Conservation (phyloP, 2,888 invertebrate genomes). For the Drosophila incognita region DNA sequence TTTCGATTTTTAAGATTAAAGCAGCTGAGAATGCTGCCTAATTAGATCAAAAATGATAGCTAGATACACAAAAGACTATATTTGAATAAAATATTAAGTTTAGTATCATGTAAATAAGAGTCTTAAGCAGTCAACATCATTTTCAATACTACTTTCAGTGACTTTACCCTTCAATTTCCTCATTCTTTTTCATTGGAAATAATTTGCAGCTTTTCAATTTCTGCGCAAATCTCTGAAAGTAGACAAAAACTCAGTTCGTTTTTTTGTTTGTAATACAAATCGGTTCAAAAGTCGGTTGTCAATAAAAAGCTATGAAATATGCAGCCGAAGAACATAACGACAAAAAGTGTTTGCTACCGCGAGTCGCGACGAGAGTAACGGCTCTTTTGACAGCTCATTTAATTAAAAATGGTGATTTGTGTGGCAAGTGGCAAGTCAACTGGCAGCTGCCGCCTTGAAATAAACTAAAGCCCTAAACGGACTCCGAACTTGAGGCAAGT, state of each 20-base stretch:
- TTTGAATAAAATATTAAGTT: neutral
- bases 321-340: conserved; percentile 1
- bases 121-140: neutral
- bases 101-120: neutral
- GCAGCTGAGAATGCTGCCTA: fast-evolving
- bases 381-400: conserved; percentile 60
- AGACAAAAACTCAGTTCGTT: neutral
- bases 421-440: conserved; percentile 38
- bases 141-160: neutral
- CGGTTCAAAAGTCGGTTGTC: conserved; percentile 15
- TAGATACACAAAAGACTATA: neutral
- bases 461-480: conserved; percentile 33
- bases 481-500: conserved; percentile 10
- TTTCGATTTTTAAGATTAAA: neutral
- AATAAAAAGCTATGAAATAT: conserved; percentile 38
- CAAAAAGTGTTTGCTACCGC: conserved; percentile 34
- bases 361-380: conserved; percentile 18
- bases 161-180: neutral
- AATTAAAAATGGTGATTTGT: conserved; percentile 69
- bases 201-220: too few species aligned
- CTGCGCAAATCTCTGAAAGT: too few species aligned
- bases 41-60: neutral
- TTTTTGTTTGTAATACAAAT: conserved; percentile 1
- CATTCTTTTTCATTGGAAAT: too few species aligned
- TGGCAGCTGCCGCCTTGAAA: conserved; percentile 39